Evolutionary conservation across 2,797 vertebrate species (phyloP).

Genomic region (Gouania willdenowi): DNA sequence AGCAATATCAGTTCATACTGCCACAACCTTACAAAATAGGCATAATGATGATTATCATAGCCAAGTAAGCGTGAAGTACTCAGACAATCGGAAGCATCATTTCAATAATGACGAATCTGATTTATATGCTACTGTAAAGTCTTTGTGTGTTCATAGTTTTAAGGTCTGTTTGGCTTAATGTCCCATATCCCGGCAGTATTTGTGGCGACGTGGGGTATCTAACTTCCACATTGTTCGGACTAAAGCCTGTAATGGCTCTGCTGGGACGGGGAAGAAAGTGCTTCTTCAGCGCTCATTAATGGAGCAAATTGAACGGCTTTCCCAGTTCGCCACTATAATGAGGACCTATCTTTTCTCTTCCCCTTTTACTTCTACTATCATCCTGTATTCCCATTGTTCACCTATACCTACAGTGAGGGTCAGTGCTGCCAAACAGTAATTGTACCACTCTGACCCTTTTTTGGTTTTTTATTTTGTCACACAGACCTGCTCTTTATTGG

Average conservation of each 20-base stretch:
- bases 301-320: slow-evolving; percentile 79
- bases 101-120: slow-evolving; percentile 41
- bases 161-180: slow-evolving; percentile 58
- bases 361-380: slow-evolving; percentile 16
- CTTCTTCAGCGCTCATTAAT: slow-evolving; percentile 82
- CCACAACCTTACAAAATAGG: too few species aligned
- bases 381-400: slow-evolving; percentile 63
- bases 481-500: slow-evolving; percentile 75
- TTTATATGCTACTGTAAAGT: slow-evolving; percentile 40
- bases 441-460: slow-evolving; percentile 70
- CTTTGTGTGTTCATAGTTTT: slow-evolving; percentile 55
- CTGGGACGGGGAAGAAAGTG: slow-evolving; percentile 73
- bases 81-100: slow-evolving; percentile 22
- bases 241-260: slow-evolving; percentile 69
- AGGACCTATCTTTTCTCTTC: slow-evolving; percentile 41
- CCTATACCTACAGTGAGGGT: slow-evolving; percentile 57
- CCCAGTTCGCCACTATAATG: slow-evolving; percentile 64
- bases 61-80: slow-evolving; percentile 25
- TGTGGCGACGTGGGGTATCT: slow-evolving; percentile 39
- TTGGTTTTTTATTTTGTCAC: slow-evolving; percentile 79
- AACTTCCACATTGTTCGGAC: slow-evolving; percentile 44
- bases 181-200: slow-evolving; percentile 43
- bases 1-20: too few species aligned
- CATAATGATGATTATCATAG: slow-evolving; percentile 29
- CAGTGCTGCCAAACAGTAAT: slow-evolving; percentile 66